These are phyloP conservation scores for Ceramica pisi DNA, from an alignment of 2,888 invertebrate genomes.

Conservation along the genomic window DNA sequence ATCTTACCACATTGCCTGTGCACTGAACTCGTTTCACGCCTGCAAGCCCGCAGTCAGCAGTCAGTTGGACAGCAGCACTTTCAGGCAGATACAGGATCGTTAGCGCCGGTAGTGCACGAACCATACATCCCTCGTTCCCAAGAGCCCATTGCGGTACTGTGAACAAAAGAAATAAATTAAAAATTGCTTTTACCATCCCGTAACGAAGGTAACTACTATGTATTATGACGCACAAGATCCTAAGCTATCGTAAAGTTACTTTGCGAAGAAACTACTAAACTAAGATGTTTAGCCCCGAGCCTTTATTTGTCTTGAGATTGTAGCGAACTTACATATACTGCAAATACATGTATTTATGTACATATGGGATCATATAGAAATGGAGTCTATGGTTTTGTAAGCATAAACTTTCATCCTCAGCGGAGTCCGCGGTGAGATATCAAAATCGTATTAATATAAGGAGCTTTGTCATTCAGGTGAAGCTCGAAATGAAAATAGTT, in stretches of 20 bases:
- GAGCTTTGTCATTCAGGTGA: too few relatives aligned
- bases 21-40: slow-evolving; percentile 94
- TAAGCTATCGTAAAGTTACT: slow-evolving; percentile 53
- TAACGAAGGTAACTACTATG: slow-evolving; percentile 14
- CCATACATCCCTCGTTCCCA: slow-evolving; percentile 92
- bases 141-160: slow-evolving; percentile 95
- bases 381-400: slow-evolving; percentile 1
- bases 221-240: slow-evolving; percentile 26
- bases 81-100: slow-evolving; percentile 95
- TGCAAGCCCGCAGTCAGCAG: slow-evolving; percentile 94
- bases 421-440: too few relatives aligned
- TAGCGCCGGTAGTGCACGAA: slow-evolving; percentile 93
- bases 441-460: too few relatives aligned
- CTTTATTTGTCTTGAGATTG: slow-evolving; percentile 56
- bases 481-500: too few relatives aligned
- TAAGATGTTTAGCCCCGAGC: slow-evolving; percentile 44
- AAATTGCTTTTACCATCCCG: slow-evolving; percentile 5
- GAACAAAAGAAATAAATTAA: slow-evolving; percentile 62
- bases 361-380: slow-evolving; percentile 14
- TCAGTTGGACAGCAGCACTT: slow-evolving; percentile 94
- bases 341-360: slow-evolving; percentile 15
- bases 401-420: background rate
- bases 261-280: slow-evolving; percentile 43
- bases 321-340: slow-evolving; percentile 26
- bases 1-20: slow-evolving; percentile 93